Base-by-base conservation (phyloP, 2,888 invertebrate genomes). In the Trichogramma evanescens region DNA sequence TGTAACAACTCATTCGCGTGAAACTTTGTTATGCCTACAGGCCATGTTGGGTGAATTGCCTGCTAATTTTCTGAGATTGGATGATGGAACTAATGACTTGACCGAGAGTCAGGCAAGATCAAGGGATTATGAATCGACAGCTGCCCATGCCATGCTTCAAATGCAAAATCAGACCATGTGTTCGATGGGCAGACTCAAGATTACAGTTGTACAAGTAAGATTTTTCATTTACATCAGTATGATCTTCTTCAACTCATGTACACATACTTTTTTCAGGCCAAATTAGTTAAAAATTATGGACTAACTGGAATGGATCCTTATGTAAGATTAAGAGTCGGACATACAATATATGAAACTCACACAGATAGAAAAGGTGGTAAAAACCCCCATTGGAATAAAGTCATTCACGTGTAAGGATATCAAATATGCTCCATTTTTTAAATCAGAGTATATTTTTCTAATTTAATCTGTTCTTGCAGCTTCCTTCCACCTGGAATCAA, bases 231-330 rank as follows among this genome's bases (percentile, higher is more conserved):
- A 43, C 38, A 8, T 46, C 10, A 42, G 26, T 13, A 52, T 10
- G 26, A 55, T 54, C 45, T 41, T 52, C 41, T 45, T 39, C 9
- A 40, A 46, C 57, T 42, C 54, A 44, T 50, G 10, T 53, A 40
- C 26, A 49, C 44, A 5, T 46, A 54, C 44, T 55, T 51, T 54
- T 55, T 60, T 54, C 68, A 86, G 84, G 95, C 95, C 4, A 93
- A 93, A 80, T 82, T 96, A 63, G 88, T 89, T 6, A 95, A 95
- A 80, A 96, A 96, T 78, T 96, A 96, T 83, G 95, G 95, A 7
- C 82, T 96, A 72, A 91, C 93, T 1, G 85, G 93, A 61, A 97
- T 96, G 96, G 96, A 97, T 79, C 96, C 96, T 0, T 98, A 97
- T 76, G 94, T 93, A 43, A 84, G 97, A 60, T 79, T 98, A 59